Percentiles rank a stretch among this genome's conserved stretches.
phyloP scores from a whole-genome alignment of 53 echinoderm and acorn worm genomes.

The Apostichopus leukothele region DNA sequence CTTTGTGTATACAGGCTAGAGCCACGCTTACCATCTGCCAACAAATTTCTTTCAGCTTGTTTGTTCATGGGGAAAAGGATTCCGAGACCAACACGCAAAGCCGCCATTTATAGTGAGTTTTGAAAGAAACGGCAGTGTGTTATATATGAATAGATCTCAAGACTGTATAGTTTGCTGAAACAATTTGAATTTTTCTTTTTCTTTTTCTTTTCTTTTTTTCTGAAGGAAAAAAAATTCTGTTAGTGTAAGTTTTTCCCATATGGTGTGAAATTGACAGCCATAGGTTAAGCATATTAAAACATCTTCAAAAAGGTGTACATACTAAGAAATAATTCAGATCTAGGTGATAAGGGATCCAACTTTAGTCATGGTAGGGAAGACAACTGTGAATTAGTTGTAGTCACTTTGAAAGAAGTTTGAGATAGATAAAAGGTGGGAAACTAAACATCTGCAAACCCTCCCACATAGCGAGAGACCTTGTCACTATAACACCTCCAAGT shows the following conservation, averaged over 20 bases:
- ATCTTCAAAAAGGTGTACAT: not conserved
- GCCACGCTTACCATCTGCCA: slow-evolving; percentile 51
- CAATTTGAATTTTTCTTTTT: not conserved
- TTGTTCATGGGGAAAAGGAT: slow-evolving; percentile 43
- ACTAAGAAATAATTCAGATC: not conserved
- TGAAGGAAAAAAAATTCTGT: not conserved
- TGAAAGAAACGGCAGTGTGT: not conserved
- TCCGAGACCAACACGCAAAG: slow-evolving; percentile 32
- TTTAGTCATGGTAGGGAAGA: not conserved
- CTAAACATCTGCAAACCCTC: not conserved
- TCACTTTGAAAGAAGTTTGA: not conserved
- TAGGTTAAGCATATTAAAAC: not conserved
- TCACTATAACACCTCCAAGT: not conserved
- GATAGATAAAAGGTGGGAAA: not conserved
- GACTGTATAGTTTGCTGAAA: not conserved
- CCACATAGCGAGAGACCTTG: not conserved
- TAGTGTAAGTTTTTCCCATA: not conserved
- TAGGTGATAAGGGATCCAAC: not conserved
- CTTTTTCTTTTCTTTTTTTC: not conserved
- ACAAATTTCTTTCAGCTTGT: slow-evolving; percentile 33
- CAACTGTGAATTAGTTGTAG: not conserved
- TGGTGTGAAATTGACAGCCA: slow-evolving; percentile 6
- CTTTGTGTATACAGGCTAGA: slow-evolving; percentile 40
- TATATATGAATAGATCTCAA: not conserved
- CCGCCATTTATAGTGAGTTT: not conserved